Conservation (phyloP, 2,888 invertebrate species). For the Galerucella nymphaeae region DNA sequence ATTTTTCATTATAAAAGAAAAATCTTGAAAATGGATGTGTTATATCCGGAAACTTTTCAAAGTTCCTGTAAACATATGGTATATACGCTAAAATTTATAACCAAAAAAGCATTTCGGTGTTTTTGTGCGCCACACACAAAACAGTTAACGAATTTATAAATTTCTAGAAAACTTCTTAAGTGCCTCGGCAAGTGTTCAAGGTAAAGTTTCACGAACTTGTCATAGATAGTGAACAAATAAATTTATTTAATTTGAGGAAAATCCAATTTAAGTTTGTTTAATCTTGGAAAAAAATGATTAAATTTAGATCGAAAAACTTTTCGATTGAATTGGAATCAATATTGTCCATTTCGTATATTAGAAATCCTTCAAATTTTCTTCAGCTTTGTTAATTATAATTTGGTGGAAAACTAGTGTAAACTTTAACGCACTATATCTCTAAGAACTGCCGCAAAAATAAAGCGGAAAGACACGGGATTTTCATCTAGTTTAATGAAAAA, state of each 20-base stretch:
- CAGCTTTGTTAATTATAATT: too few species aligned
- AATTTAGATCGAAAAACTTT: too few species aligned
- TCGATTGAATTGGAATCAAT: too few species aligned
- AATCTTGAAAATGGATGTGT: not conserved
- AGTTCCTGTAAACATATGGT: conserved; percentile 37
- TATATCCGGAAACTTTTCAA: conserved; percentile 19
- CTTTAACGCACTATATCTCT: too few species aligned
- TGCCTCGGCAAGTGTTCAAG: conserved; percentile 3
- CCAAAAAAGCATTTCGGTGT: conserved; percentile 28
- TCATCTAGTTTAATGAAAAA: too few species aligned
- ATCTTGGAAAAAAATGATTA: not conserved
- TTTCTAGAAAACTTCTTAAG: conserved; percentile 28
- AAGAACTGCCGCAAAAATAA: too few species aligned
- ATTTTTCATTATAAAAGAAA: not conserved
- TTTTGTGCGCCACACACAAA: conserved; percentile 25
- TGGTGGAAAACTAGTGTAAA: too few species aligned
- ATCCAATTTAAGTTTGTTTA: too few species aligned
- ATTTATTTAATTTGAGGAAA: not conserved
- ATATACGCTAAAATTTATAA: conserved; percentile 30
- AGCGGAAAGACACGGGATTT: too few species aligned
- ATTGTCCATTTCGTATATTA: too few species aligned
- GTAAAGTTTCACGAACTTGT: not conserved
- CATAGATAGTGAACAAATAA: not conserved
- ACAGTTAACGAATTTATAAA: conserved; percentile 23
- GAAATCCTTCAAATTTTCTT: too few species aligned